phyloP scores from a whole-genome alignment of 35 echinoderm and acorn worm genomes.

The Anneissia japonica region DNA sequence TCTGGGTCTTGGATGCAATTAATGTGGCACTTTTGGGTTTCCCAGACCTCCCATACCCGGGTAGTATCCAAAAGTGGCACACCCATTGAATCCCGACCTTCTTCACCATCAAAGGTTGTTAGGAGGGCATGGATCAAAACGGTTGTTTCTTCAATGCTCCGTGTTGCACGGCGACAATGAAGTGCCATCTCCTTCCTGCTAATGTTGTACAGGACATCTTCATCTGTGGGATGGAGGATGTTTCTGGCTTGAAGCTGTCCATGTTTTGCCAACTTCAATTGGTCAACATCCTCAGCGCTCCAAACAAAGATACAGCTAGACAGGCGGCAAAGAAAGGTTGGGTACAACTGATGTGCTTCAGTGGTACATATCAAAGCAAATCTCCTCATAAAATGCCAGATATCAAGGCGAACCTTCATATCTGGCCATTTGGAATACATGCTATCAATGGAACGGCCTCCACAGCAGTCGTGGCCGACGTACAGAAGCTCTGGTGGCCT shows the following conservation, averaged over 20 bases:
- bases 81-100: conserved; percentile 53
- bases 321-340: conserved; percentile 14
- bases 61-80: conserved; percentile 45
- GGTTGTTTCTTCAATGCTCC: conserved; percentile 25
- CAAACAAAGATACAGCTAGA: conserved; percentile 65
- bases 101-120: conserved; percentile 7
- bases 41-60: conserved; percentile 43
- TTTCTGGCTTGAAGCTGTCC: neutral
- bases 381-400: conserved; percentile 79
- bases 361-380: conserved; percentile 46
- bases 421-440: conserved; percentile 44
- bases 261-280: neutral
- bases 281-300: conserved; percentile 18
- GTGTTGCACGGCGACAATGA: conserved; percentile 37
- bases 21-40: conserved; percentile 45
- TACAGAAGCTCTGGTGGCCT: conserved; percentile 46
- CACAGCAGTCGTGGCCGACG: conserved; percentile 44
- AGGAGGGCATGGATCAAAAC: conserved; percentile 27
- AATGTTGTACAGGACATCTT: neutral
- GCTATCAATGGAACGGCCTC: neutral
- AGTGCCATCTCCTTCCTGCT: conserved; percentile 21
- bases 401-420: conserved; percentile 54
- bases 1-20: conserved; percentile 56
- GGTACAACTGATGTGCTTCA: conserved; percentile 50
- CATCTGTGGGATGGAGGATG: neutral